Evolutionary conservation across 1,140 invertebrate species (phyloP), one percentile per base, ranked within the genome.

Genomic region (Varroa destructor): DNA sequence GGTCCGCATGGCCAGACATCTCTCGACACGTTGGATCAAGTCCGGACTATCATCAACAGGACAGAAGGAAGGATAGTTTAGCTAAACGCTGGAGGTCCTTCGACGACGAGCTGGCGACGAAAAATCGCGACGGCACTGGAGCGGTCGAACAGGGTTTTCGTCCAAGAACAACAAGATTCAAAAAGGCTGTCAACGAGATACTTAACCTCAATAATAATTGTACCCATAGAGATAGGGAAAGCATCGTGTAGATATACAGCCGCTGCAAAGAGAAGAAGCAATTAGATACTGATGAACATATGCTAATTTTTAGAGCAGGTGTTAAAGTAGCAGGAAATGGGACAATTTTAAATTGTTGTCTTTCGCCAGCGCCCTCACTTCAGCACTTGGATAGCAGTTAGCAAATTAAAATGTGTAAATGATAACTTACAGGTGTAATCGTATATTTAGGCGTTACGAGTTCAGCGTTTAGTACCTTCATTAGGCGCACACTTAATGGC

Each of bases 181-280:
- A 67, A 37, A 67, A 12, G 40, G 61, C 61, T 37, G 61, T 67
- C 12, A 40, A 67, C 40, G 61, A 67, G 10, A 40, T 12, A 67
- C 61, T 67, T 37, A 67, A 67, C 46, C 46, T 67, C 40, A 67
- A 67, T 40, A 67, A 67, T 46, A 67, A 67, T 40, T n/a, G 61
- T 40, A 40, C n/a, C 12, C 61, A 67, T 12, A 12, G 61, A 67
- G 61, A 67, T 67, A 40, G 61, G 8, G 61, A 67, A 46, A 67
- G 61, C 37, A 37, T 67, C 40, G 61, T 67, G 8, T 67, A 67
- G 36, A 51, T 3, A 51, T 3, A 51, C 46, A 51, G 8, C 46
- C 8, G 8, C 46, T 51, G 46, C 8, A 3, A 5, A 8, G 46
- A 51, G 46, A 51, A 8, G 3, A 51, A 51, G 46, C 8, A 8